Evolutionary conservation across 2,797 vertebrate species (phyloP), one percentile per base, ranked within the genome.

Genomic region (Pseudopleuronectes americanus): DNA sequence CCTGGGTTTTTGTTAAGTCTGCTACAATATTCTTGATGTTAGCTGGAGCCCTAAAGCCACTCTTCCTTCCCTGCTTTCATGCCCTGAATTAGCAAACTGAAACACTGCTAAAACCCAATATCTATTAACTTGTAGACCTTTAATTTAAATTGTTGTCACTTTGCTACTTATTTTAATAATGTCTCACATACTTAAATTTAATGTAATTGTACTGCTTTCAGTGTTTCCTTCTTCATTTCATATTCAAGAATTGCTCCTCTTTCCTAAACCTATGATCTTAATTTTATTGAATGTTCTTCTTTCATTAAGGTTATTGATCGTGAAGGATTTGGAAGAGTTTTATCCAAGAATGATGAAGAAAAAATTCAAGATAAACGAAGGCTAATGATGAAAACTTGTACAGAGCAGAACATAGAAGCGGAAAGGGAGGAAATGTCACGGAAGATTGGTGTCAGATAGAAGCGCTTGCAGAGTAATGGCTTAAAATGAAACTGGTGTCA

Each of bases 261-360:
- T 77, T 71, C 74, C 56, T 58, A 96, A 96, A 94, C 92, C 92
- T 93, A 95, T 96, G 94, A 97, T 95, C 95, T 96, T 96, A 96
- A 96, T 96, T 96, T 96, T 96, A 97, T 96, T 97, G 95, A 98
- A 97, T 98, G 96, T 98, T 97, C 95, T 97, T 98, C 97, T 98
- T 97, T 96, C 95, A 96, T 96, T 96, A 97, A 98, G 96, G 96
- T 97, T 96, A 97, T 96, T 98, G 95, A 95, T 96, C 96, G 96
- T 95, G 96, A 98, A 97, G 97, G 96, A 96, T 96, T 96, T 95
- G 97, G 97, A 98, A 97, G 96, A 98, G 96, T 98, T 97, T 96
- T 96, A 96, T 96, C 95, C 96, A 97, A 97, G 96, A 97, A 96
- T 97, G 95, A 96, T 96, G 96, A 97, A 97, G 96, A 97, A 84